Evolutionary conservation across 1,140 invertebrate species (phyloP).

Genomic region (Platyscapa corneri): DNA sequence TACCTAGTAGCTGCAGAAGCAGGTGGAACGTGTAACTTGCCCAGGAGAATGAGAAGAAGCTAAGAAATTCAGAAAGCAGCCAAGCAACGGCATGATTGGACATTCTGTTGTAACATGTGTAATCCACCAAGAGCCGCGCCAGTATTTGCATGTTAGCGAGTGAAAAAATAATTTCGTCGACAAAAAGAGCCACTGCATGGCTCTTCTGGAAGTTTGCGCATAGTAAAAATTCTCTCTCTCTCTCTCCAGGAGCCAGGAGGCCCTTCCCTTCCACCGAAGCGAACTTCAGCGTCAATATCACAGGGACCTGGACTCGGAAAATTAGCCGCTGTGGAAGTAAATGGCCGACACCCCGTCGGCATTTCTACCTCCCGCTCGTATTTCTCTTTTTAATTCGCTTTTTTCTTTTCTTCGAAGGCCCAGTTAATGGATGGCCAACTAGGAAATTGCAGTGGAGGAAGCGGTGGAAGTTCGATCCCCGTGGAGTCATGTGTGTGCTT

Average conservation of each 20-base stretch:
- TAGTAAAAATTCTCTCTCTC: too few relatives aligned
- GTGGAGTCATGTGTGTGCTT: too few relatives aligned
- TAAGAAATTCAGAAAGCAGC: not conserved
- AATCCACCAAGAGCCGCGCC: not conserved
- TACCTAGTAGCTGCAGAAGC: not conserved
- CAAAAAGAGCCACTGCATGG: not conserved
- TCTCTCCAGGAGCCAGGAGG: too few relatives aligned
- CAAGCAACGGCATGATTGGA: not conserved
- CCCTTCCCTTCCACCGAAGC: not conserved
- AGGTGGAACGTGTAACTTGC: not conserved
- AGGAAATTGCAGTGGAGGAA: not conserved
- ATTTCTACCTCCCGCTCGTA: not conserved
- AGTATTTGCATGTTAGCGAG: too few relatives aligned
- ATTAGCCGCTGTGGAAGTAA: not conserved
- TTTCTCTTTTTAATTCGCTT: not conserved
- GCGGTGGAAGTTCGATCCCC: not conserved
- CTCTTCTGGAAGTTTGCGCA: not conserved
- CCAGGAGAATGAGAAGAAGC: not conserved
- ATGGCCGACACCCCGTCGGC: not conserved
- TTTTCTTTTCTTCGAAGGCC: not conserved
- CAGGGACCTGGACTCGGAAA: not conserved
- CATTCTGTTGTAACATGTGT: not conserved
- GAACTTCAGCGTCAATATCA: not conserved
- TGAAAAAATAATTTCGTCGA: not conserved
- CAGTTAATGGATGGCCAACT: not conserved